Conservation (phyloP, 2,113 vertebrate species). For the Aplodontia rufa region DNA sequence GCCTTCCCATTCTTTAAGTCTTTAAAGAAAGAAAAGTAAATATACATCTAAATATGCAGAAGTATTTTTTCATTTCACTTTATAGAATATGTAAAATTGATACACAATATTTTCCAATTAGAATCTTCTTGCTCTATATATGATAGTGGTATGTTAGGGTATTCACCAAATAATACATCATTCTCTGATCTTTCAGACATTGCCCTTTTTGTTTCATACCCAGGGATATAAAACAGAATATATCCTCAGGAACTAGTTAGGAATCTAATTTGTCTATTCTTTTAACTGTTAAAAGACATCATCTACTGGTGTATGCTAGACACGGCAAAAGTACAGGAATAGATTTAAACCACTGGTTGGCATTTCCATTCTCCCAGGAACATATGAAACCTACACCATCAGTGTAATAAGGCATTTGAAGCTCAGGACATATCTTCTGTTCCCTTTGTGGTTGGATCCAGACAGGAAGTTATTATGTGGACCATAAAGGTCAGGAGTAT, state of each 20-base stretch:
- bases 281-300: not conserved
- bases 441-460: not conserved
- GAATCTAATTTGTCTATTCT: not conserved
- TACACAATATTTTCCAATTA: conserved; percentile 17
- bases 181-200: not conserved
- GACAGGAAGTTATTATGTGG: conserved; percentile 5
- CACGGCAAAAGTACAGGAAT: not conserved
- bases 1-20: not conserved
- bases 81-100: conserved; percentile 17
- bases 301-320: not conserved
- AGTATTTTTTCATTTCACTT: not conserved
- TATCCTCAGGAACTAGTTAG: not conserved
- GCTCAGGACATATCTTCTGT: not conserved
- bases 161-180: not conserved
- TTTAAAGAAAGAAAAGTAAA: conserved; percentile 12
- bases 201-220: not conserved
- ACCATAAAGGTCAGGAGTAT: not conserved
- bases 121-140: not conserved
- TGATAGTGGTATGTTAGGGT: not conserved
- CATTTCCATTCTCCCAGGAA: not conserved
- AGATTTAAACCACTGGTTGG: not conserved
- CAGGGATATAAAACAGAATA: not conserved
- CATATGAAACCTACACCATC: not conserved
- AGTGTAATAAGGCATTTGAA: not conserved
- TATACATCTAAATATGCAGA: not conserved